Conservation (phyloP, 1,140 invertebrate species). For the Metaphire vulgaris region DNA sequence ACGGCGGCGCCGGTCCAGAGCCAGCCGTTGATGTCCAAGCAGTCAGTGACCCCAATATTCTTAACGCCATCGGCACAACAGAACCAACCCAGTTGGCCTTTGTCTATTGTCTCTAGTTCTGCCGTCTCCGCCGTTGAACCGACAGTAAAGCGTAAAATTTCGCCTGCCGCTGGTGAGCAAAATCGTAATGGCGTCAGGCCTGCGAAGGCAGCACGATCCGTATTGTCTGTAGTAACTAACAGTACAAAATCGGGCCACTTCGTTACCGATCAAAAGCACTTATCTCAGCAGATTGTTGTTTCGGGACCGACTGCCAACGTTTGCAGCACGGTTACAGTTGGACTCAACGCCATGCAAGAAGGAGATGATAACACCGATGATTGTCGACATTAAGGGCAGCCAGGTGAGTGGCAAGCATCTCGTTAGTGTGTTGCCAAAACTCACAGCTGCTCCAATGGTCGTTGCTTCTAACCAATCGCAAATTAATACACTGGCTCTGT, state of each 20-base stretch:
- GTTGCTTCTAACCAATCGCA: no score
- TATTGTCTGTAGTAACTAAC: no score
- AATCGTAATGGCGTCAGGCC: no score
- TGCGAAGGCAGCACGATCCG: no score
- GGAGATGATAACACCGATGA: neutral
- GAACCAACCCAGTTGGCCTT: neutral
- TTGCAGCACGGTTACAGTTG: no score
- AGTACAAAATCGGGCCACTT: no score
- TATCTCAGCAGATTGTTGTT: no score
- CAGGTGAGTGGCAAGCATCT: neutral
- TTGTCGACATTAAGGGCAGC: neutral
- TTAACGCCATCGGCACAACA: neutral
- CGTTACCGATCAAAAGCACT: no score
- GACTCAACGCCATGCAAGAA: no score
- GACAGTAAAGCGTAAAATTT: neutral
- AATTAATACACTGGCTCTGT: neutral
- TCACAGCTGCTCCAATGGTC: neutral
- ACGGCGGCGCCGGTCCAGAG: neutral
- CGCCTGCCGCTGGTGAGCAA: neutral
- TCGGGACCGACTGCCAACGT: no score
- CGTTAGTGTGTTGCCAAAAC: neutral
- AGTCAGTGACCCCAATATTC: neutral
- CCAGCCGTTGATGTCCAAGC: neutral
- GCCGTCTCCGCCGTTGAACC: neutral
- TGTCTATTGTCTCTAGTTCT: neutral